These are phyloP conservation scores for Anthoscopus minutus DNA, from an alignment of 2,113 vertebrate genomes.

Conservation along the genomic window DNA sequence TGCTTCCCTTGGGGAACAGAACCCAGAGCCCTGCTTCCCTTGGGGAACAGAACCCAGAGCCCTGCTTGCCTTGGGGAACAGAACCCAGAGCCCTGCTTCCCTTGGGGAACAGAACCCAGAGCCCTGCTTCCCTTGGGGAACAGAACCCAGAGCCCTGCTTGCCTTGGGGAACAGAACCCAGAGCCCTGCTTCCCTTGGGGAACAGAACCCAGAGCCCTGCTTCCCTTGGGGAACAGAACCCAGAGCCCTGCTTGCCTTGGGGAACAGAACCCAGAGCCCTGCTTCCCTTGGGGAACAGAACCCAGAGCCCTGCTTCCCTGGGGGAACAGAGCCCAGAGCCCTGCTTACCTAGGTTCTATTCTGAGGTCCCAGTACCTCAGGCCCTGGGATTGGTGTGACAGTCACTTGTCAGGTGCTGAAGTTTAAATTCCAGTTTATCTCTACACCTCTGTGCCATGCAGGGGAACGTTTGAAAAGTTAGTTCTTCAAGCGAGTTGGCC, in stretches of 20 bases:
- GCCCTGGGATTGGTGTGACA: no score
- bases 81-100: no score
- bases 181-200: background rate
- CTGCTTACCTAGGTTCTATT: background rate
- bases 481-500: background rate
- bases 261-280: no score
- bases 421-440: accelerated
- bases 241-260: background rate
- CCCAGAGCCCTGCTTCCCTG: no score
- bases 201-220: no score
- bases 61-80: no score
- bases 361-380: background rate
- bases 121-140: no score
- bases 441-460: accelerated
- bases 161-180: accelerated
- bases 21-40: no score
- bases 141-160: no score
- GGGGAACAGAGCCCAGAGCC: accelerated
- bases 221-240: accelerated
- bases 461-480: accelerated
- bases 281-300: no score
- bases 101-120: accelerated
- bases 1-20: no score
- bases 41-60: accelerated
- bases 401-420: background rate